A percentile compares a stretch with the other conserved stretches of the same genome.
Evolutionary conservation across 2,797 vertebrate species (phyloP).

Genomic region (Gila robusta): DNA sequence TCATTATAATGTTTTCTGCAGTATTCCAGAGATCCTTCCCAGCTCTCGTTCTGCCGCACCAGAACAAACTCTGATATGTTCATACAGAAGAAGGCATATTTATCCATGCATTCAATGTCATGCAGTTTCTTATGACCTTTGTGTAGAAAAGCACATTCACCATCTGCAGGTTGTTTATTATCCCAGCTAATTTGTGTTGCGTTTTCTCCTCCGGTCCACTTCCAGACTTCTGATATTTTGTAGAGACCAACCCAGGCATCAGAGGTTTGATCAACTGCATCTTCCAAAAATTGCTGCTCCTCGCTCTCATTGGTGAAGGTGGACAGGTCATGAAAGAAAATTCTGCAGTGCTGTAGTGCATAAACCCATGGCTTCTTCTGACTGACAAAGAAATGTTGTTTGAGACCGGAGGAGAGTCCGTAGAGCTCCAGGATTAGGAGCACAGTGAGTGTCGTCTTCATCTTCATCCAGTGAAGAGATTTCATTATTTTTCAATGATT

Average conservation of each 20-base stretch:
- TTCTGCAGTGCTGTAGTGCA: slow-evolving; percentile 18
- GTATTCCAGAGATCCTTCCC: slow-evolving; percentile 57
- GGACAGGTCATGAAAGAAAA: slow-evolving; percentile 33
- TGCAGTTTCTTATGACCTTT: neutral
- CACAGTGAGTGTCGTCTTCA: neutral
- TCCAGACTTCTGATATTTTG: slow-evolving; percentile 7
- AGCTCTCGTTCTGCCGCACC: fast-evolving
- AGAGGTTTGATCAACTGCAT: neutral
- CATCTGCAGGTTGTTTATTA: neutral
- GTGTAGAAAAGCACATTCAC: neutral
- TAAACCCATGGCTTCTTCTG: neutral
- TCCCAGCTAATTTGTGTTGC: neutral
- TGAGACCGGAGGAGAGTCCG: neutral
- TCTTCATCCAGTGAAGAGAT: neutral
- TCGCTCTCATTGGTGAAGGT: slow-evolving; percentile 12
- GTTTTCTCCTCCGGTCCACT: slow-evolving; percentile 25
- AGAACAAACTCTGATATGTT: slow-evolving; percentile 56
- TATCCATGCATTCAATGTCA: neutral
- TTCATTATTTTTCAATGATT: neutral
- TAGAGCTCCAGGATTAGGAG: slow-evolving; percentile 28
- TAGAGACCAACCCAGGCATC: slow-evolving; percentile 42
- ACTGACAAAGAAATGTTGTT: slow-evolving; percentile 34
- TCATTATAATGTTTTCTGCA: slow-evolving; percentile 36
- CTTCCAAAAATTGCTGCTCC: neutral
- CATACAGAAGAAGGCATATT: slow-evolving; percentile 48